phyloP scores from a whole-genome alignment of 2,797 vertebrate genomes.

The Liasis olivaceus region DNA sequence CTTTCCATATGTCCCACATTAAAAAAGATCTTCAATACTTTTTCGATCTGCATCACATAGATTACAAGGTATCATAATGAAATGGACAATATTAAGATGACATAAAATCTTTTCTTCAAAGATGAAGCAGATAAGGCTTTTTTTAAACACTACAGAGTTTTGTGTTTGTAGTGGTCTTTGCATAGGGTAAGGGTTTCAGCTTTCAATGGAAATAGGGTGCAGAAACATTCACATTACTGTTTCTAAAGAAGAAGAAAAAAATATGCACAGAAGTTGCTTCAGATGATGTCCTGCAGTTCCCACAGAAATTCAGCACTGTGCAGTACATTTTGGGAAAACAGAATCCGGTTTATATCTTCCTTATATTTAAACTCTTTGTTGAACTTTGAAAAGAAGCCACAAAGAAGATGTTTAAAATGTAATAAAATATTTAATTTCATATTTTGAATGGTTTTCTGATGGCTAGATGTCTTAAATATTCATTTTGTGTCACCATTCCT shows the following conservation, averaged over 20 bases:
- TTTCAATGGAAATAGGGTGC: not conserved
- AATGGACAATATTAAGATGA: not conserved
- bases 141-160: not conserved
- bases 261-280: not conserved
- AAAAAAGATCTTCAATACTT: not conserved
- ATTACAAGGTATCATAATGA: not conserved
- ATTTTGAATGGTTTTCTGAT: not conserved
- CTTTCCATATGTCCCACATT: not conserved
- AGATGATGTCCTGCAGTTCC: not conserved
- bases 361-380: not conserved
- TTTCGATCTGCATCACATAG: not conserved
- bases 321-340: not conserved
- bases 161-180: not conserved
- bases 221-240: not conserved
- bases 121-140: not conserved
- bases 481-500: not conserved
- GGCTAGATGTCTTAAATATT: not conserved
- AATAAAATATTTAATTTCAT: not conserved
- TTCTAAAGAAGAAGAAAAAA: not conserved
- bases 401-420: not conserved
- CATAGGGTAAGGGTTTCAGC: not conserved
- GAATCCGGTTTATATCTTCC: not conserved
- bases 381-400: not conserved
- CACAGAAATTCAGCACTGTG: not conserved
- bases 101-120: not conserved